Percentiles rank a stretch among this genome's conserved stretches.
Conservation (phyloP, 2,113 vertebrate species). For the Clarias batrachus region DNA sequence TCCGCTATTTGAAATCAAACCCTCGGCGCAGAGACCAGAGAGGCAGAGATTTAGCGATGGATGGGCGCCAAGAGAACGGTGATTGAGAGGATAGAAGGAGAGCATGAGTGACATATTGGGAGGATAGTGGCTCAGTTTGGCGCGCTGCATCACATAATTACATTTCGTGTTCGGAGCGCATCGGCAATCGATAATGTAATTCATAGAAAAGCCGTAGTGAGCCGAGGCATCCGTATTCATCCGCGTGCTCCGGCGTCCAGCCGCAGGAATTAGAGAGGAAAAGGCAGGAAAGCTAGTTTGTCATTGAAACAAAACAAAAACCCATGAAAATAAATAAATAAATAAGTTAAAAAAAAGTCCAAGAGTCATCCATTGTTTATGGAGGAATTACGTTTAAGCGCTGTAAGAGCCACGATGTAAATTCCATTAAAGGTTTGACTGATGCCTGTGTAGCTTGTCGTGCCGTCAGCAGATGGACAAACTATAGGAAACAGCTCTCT, state of each 20-base stretch:
- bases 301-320: constrained; percentile 61
- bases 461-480: constrained; percentile 26
- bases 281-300: constrained; percentile 51
- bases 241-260: constrained; percentile 62
- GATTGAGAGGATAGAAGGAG: constrained; percentile 51
- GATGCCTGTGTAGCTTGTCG: constrained; percentile 50
- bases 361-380: constrained; percentile 63
- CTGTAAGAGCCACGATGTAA: constrained; percentile 41
- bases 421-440: constrained; percentile 54
- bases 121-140: constrained; percentile 45
- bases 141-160: constrained; percentile 80
- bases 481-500: background rate
- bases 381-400: constrained; percentile 55
- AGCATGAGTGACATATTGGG: constrained; percentile 50
- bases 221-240: constrained; percentile 68
- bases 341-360: background rate
- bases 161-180: constrained; percentile 84
- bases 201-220: constrained; percentile 75
- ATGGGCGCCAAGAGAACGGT: constrained; percentile 32
- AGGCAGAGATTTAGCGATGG: constrained; percentile 34
- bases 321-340: no score
- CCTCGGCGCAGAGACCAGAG: background rate
- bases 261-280: constrained; percentile 64
- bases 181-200: constrained; percentile 87
- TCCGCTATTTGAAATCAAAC: constrained; percentile 21